phyloP scores from a whole-genome alignment of 2,888 invertebrate genomes.

The Cenopis cana region DNA sequence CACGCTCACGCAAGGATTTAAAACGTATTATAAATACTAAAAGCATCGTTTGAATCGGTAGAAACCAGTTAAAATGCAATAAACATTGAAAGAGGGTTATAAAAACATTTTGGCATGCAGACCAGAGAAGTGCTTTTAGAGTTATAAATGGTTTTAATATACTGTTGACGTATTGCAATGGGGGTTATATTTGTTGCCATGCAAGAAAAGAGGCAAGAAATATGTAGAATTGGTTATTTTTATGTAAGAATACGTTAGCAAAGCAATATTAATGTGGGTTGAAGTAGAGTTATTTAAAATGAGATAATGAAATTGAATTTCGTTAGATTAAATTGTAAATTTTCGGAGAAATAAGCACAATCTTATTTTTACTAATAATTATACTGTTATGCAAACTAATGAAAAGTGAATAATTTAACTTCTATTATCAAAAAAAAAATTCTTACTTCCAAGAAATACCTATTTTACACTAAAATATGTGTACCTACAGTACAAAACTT shows the following conservation, averaged over 20 bases:
- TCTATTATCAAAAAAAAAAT: too few species aligned
- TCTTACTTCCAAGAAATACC: too few species aligned
- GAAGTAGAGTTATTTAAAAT: too few species aligned
- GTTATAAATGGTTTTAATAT: constrained; percentile 4
- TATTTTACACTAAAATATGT: neutral
- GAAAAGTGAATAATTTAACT: neutral
- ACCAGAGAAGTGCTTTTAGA: constrained; percentile 8
- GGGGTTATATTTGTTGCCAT: neutral
- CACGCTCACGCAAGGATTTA: constrained; percentile 12
- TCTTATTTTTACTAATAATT: too few species aligned
- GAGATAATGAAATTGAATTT: too few species aligned
- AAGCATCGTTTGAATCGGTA: constrained; percentile 4
- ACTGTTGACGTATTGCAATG: neutral
- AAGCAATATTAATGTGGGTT: neutral
- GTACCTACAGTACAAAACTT: neutral
- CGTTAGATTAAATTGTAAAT: too few species aligned
- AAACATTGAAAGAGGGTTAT: neutral
- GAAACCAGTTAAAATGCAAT: constrained; percentile 13
- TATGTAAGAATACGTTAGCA: neutral
- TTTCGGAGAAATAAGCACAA: too few species aligned
- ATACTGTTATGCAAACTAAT: neutral
- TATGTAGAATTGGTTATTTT: neutral
- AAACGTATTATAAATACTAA: constrained; percentile 12
- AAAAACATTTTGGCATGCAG: constrained; percentile 26
- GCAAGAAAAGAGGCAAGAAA: neutral